These are phyloP conservation scores for Idaea aversata DNA, from an alignment of 2,888 invertebrate species.

Conservation along the genomic window DNA sequence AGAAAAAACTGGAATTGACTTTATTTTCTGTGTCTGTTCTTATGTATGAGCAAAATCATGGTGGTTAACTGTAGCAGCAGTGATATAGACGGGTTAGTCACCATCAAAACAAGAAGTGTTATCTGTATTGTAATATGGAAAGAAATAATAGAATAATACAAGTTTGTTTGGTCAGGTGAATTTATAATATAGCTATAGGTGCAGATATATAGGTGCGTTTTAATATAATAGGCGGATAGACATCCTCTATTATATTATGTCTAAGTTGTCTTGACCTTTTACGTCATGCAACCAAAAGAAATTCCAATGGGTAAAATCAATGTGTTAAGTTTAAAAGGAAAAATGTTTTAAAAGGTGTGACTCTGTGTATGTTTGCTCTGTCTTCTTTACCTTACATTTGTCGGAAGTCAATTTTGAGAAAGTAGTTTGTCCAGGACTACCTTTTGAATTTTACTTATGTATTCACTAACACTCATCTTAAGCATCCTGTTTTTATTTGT, in stretches of 20 bases:
- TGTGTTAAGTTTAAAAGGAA: background rate
- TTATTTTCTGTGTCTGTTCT: no score
- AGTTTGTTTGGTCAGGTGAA: background rate
- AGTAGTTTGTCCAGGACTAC: slow-evolving; percentile 28
- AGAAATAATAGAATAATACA: background rate
- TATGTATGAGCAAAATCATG: no score
- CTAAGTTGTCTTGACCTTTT: background rate
- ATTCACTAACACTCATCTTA: slow-evolving; percentile 9
- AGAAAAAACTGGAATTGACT: no score
- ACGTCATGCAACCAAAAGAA: background rate
- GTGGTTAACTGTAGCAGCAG: no score
- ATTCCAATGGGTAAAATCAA: background rate
- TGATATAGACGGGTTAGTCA: background rate
- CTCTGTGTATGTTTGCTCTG: slow-evolving; percentile 9
- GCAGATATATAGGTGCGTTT: background rate
- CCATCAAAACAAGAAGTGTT: background rate
- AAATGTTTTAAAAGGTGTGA: background rate
- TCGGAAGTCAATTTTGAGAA: slow-evolving; percentile 17
- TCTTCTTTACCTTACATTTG: slow-evolving; percentile 14
- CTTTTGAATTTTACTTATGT: slow-evolving; percentile 24
- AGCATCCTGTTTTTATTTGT: background rate
- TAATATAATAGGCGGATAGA: background rate
- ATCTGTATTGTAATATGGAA: background rate
- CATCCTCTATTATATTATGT: background rate
- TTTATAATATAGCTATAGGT: background rate